These are phyloP conservation scores for Unio delphinus DNA, from an alignment of 2,888 invertebrate genomes.

Conservation along the genomic window DNA sequence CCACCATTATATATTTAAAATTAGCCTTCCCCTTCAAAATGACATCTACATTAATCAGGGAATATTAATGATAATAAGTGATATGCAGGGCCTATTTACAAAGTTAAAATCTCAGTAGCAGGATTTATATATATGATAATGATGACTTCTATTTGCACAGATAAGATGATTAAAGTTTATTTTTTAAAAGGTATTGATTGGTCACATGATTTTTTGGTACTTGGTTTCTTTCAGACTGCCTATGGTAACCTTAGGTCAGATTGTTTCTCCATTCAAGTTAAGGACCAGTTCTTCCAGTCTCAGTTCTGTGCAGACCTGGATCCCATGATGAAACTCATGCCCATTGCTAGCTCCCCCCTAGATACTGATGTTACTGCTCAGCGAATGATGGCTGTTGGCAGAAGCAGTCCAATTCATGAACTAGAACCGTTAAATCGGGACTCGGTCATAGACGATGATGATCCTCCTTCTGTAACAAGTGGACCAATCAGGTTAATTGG, in stretches of 20 bases:
- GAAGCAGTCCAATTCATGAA: constrained; percentile 41
- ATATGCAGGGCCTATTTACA: too few species aligned
- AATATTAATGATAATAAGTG: too few species aligned
- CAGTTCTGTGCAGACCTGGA: constrained; percentile 47
- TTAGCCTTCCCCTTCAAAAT: too few species aligned
- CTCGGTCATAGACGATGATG: constrained; percentile 25
- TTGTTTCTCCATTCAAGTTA: not conserved
- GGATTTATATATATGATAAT: too few species aligned
- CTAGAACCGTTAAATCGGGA: constrained; percentile 33
- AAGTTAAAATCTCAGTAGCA: too few species aligned
- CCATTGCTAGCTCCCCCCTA: constrained; percentile 65
- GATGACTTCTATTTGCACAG: too few species aligned
- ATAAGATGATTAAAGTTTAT: too few species aligned
- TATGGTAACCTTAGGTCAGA: constrained; percentile 18
- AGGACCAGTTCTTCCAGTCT: constrained; percentile 16
- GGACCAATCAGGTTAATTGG: constrained; percentile 50
- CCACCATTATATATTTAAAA: too few species aligned
- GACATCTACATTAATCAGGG: too few species aligned
- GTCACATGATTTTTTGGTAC: not conserved
- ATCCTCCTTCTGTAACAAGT: constrained; percentile 18
- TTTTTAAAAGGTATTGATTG: too few species aligned
- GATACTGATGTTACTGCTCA: constrained; percentile 51
- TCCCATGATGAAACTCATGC: constrained; percentile 52
- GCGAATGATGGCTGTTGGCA: constrained; percentile 8
- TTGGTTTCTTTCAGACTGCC: constrained; percentile 25